Evolutionary conservation across 2,113 vertebrate species (phyloP).

Genomic region (Seriola aureovittata): DNA sequence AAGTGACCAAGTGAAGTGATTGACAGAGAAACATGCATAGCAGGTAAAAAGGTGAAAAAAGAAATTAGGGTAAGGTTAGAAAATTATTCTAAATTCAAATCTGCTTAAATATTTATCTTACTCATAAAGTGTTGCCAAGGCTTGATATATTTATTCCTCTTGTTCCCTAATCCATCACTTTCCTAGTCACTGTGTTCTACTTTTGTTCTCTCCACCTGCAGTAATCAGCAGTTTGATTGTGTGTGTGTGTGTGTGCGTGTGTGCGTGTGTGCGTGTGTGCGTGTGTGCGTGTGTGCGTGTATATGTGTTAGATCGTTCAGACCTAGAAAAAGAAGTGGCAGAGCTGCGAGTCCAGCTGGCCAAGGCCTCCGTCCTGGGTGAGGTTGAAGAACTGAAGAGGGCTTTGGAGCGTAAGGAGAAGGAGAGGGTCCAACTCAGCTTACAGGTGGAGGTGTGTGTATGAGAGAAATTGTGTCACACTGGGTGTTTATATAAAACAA

Average conservation of each 20-base stretch:
- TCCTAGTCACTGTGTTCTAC: not conserved
- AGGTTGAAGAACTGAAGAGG: slow-evolving; percentile 89
- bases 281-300: slow-evolving; percentile 3
- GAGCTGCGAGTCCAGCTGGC: slow-evolving; percentile 87
- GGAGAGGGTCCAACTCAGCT: slow-evolving; percentile 87
- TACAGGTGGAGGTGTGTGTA: slow-evolving; percentile 88
- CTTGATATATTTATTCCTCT: not conserved
- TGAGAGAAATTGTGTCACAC: not conserved
- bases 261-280: not conserved
- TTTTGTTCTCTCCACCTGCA: not conserved
- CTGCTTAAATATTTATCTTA: slow-evolving; percentile 16
- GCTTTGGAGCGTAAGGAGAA: slow-evolving; percentile 88
- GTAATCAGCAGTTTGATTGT: not conserved
- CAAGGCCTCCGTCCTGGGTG: slow-evolving; percentile 81
- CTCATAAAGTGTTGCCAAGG: not conserved
- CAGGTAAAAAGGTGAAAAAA: not conserved
- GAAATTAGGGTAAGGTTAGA: not conserved
- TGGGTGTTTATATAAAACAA: not conserved
- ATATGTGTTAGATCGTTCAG: slow-evolving; percentile 76
- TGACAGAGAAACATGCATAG: not conserved
- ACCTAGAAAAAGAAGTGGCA: slow-evolving; percentile 88
- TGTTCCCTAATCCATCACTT: not conserved
- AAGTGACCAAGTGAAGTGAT: slow-evolving; percentile 12
- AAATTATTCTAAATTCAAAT: not conserved
- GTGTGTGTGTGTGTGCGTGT: not conserved